phyloP scores from a whole-genome alignment of 1,140 invertebrate genomes.

The Drosophila ficusphila region DNA sequence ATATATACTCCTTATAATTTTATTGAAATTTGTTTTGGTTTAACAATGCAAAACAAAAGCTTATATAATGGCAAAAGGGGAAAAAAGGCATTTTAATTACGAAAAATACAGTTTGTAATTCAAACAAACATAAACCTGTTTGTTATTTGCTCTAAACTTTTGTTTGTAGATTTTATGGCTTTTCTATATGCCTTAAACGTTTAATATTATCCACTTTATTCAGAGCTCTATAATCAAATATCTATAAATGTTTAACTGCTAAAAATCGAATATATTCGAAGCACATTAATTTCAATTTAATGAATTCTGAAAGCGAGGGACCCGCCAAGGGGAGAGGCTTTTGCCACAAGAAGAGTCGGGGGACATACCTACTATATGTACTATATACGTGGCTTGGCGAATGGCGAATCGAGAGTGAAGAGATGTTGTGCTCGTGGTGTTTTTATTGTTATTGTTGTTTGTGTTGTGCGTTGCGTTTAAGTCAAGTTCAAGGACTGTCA shows the following conservation, averaged over 20 bases:
- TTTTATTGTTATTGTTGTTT: conserved; percentile 48
- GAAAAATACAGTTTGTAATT: too few relatives aligned
- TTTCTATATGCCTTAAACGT: too few relatives aligned
- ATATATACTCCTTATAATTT: too few relatives aligned
- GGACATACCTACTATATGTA: background rate
- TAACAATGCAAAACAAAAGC: too few relatives aligned
- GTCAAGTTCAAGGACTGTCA: conserved; percentile 84
- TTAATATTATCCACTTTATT: background rate
- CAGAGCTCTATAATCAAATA: background rate
- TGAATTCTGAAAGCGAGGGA: conserved; percentile 1
- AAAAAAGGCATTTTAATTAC: too few relatives aligned
- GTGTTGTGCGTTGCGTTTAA: conserved; percentile 74
- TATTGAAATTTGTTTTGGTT: too few relatives aligned
- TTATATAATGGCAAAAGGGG: too few relatives aligned
- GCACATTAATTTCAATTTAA: background rate
- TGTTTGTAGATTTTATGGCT: too few relatives aligned
- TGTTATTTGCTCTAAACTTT: background rate
- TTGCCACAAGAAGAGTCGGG: background rate
- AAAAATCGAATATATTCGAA: background rate
- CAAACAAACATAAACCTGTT: background rate
- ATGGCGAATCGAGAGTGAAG: conserved; percentile 21
- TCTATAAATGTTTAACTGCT: background rate
- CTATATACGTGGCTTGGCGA: too few relatives aligned
- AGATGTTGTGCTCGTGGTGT: conserved; percentile 27
- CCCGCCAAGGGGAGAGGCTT: background rate